Base-by-base conservation (phyloP, 2,888 invertebrate genomes). In the Dyspetes luteomarginatus region DNA sequence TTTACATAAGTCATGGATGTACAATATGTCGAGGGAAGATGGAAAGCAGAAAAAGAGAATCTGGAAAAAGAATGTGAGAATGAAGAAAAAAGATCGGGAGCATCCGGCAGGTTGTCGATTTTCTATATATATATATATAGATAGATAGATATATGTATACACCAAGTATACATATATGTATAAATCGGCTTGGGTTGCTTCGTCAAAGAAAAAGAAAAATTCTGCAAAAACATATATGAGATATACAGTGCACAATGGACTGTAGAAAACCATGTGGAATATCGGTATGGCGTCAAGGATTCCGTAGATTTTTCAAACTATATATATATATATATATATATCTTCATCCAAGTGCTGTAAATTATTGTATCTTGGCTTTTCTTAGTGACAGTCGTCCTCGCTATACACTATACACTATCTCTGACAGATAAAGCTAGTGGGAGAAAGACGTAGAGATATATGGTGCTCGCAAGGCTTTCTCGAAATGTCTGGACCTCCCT, bases 271-370 rank as follows among this genome's bases (percentile, higher is more conserved):
- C 41, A 12, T 71, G 65, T 30, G 3, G 26, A 56, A 56, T 26
- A 78, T 83, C 80, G 75, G 56, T 64, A 62, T 76, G 77, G 76
- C 76, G n/a, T n/a, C n/a, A 81, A 67, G 62, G 71, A 71, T 78
- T 71, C 73, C 71, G 62, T 60, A 22, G 45, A 65, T 83, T 79
- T 81, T 60, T 77, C 82, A 74, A 58, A 43, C n/a, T n/a, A n/a
- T n/a, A n/a, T n/a, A n/a, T n/a, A n/a, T n/a, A n/a, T n/a, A 15
- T 26, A 30, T 65, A 19, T 30, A 17, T 45, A 64, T 69, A 79
- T 79, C 81, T 68, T 67, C 72, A 77, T 79, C 68, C 77, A 65
- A 24, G 76, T 52, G 69, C 76, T 28, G 77, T 79, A 79, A 77
- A 77, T 82, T 77, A 69, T 26, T n/a, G 50, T 50, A 50, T 58